These are phyloP conservation scores for Parazoanthus atlanticus DNA, from an alignment of 92 coral and sea anemone species.

Conservation along the genomic window DNA sequence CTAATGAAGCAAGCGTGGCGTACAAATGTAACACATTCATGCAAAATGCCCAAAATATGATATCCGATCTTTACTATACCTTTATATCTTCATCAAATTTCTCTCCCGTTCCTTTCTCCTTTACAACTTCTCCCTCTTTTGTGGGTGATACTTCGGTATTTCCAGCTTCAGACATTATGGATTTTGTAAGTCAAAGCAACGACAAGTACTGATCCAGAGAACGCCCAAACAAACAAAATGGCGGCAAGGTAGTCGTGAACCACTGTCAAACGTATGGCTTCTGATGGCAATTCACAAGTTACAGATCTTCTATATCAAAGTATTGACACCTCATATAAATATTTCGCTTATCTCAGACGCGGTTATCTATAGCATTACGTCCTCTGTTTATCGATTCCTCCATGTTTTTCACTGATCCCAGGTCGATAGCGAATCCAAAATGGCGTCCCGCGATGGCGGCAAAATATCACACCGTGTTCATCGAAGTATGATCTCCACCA, in stretches of 20 bases:
- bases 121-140: slow-evolving; percentile 36
- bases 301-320: slow-evolving; percentile 41
- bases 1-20: not conserved
- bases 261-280: slow-evolving; percentile 3
- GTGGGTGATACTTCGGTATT: slow-evolving; percentile 29
- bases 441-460: slow-evolving; percentile 73
- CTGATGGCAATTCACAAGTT: slow-evolving; percentile 37
- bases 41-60: too few relatives aligned
- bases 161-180: slow-evolving; percentile 39
- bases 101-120: slow-evolving; percentile 59
- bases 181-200: not conserved
- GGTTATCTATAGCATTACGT: slow-evolving; percentile 40
- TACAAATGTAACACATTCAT: not conserved
- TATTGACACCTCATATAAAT: slow-evolving; percentile 50
- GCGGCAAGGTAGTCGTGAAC: slow-evolving; percentile 31
- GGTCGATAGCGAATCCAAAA: slow-evolving; percentile 49
- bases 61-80: slow-evolving; percentile 47
- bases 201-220: not conserved
- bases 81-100: slow-evolving; percentile 81
- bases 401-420: slow-evolving; percentile 41
- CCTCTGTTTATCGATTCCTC: slow-evolving; percentile 39
- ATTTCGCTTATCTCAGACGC: slow-evolving; percentile 41
- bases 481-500: not conserved
- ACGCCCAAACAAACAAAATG: slow-evolving; percentile 50
- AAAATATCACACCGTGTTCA: slow-evolving; percentile 36